phyloP scores from a whole-genome alignment of 2,797 vertebrate species.

The Hippopotamyrus pictus region DNA sequence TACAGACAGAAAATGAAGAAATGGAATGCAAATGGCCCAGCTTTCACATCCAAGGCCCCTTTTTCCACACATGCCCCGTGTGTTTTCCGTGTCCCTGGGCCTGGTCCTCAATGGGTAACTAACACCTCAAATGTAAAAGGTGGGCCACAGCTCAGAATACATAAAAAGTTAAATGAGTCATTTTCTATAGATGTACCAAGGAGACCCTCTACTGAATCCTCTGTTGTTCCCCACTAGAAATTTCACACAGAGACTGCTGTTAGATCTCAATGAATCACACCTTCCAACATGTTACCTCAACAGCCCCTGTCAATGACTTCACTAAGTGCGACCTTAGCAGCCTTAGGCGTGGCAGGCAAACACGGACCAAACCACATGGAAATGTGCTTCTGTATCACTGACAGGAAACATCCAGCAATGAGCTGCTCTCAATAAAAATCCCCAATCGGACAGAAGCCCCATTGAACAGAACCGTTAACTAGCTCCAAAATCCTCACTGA shows the following conservation, averaged over 20 bases:
- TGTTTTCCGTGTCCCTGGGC: background rate
- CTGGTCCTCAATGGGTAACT: background rate
- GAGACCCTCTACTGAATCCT: background rate
- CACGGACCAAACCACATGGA: background rate
- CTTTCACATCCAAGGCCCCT: background rate
- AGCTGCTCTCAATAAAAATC: background rate
- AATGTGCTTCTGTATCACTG: background rate
- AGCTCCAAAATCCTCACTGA: background rate
- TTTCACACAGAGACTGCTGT: background rate
- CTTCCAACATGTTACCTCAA: conserved; percentile 39
- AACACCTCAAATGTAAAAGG: background rate
- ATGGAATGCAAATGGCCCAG: background rate
- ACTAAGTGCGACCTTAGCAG: conserved; percentile 13
- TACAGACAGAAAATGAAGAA: background rate
- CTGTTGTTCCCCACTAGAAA: background rate
- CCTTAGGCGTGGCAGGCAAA: background rate
- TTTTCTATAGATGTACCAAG: conserved; percentile 2
- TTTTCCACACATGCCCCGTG: background rate
- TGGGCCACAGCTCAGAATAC: background rate
- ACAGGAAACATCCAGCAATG: background rate
- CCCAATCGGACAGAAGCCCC: background rate
- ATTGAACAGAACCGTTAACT: background rate
- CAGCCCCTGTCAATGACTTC: conserved; percentile 19
- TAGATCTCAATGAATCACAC: conserved; percentile 40
- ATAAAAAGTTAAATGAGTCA: background rate